phyloP scores from a whole-genome alignment of 2,797 vertebrate species.

The Typhlichthys eigenmanni region DNA sequence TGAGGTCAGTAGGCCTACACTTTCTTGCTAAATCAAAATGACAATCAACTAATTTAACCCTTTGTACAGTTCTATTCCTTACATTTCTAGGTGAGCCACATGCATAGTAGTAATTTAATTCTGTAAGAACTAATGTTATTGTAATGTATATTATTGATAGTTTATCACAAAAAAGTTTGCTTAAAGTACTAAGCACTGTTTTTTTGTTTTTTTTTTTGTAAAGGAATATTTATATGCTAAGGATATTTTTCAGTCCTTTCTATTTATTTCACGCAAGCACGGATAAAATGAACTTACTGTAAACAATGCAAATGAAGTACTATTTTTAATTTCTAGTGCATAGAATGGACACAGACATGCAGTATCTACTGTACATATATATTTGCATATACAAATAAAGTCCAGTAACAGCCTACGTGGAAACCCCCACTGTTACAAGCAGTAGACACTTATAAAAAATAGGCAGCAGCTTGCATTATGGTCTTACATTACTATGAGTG shows the following conservation, averaged over 20 bases:
- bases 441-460: too few relatives aligned
- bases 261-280: too few relatives aligned
- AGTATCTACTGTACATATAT: too few relatives aligned
- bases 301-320: too few relatives aligned
- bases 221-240: conserved; percentile 7
- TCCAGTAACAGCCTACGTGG: too few relatives aligned
- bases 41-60: conserved; percentile 45
- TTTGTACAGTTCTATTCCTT: background rate
- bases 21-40: conserved; percentile 16
- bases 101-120: too few relatives aligned
- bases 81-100: background rate
- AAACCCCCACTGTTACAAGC: too few relatives aligned
- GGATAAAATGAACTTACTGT: too few relatives aligned
- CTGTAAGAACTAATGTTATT: conserved; percentile 3
- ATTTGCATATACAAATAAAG: too few relatives aligned
- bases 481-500: conserved; percentile 27
- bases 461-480: background rate
- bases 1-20: background rate
- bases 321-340: too few relatives aligned
- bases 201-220: background rate
- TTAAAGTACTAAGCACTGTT: background rate
- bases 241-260: background rate
- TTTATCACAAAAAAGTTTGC: background rate
- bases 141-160: conserved; percentile 12
- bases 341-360: too few relatives aligned